Base-by-base conservation (phyloP, 35 echinoderm and acorn worm genomes). In the Lytechinus pictus region DNA sequence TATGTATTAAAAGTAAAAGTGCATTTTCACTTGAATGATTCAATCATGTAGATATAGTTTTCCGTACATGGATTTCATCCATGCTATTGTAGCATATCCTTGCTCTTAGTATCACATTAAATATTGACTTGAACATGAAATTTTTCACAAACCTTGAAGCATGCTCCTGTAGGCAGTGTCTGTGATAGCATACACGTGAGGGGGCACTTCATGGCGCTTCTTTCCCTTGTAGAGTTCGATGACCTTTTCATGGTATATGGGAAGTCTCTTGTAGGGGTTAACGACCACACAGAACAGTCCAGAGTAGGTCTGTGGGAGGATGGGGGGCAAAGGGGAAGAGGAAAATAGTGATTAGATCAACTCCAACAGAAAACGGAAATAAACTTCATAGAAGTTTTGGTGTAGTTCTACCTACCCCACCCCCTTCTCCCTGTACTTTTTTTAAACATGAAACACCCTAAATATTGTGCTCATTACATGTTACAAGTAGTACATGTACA, bases 141-240 rank as follows among this genome's bases (percentile, higher is more conserved):
- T 27, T 79, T 16, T 52, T 21, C 27, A 90, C 95, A 91, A 86
- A 99, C 98, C 98, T 99, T 97, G 96, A 44, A 99, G 95, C 98
- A 99, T 99, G 91, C 98, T 99, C 87, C 96, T 96, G 95, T 98
- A 99, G 24, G 98, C 98, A 21, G 98, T 96, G 88, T 99, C 98
- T 94, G 98, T 99, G 94, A 99, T 97, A 44, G 98, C 98, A 86
- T 95, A 99, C 79, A 98, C 97, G 52, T 99, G 98, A 57, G 98
- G 98, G 6, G 98, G 98, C 86, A 99, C 98, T 95, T 99, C 98
- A 96, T 99, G 98, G 52, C 98, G 97, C 95, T 99, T 99, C 96
- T 99, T 99, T 54, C 98, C 98, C 57, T 96, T 97, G 96, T 99
- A 99, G 27, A 99, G 94, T 55, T 99, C 97, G 60, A 99, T 97